Base-by-base conservation (phyloP, 2,797 vertebrate genomes). In the Acestrorhynchus altus region DNA sequence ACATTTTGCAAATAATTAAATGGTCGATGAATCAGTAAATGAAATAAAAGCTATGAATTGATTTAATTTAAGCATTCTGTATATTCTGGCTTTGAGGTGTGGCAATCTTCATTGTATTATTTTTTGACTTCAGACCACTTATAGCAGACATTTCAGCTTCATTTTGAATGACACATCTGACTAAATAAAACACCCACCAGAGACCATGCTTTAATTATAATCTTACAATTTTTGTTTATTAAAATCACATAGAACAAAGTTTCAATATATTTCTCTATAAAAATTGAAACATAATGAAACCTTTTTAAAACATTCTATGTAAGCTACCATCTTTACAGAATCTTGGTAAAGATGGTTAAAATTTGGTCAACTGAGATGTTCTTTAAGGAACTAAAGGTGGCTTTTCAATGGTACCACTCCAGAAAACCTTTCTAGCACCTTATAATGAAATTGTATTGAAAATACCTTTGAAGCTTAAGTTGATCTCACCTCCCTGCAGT, bases 91-190 rank as follows among this genome's bases (percentile, higher is more conserved):
- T 24, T 44, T 44, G 39, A 52, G 49, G 18, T 56, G 44, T 26
- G 42, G 42, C 42, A 66, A 66, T 11, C 42, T 66, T 8, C 20
- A 66, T 66, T 66, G 64, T 47, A 16, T 47, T 47, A 7, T 46
- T 28, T 66, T 42, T 47, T 66, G 64, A 22, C 63, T 65, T 35
- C 63, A 42, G 63, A 46, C 40, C 13, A 47, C 13, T 18, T 4
- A 7, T 61, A 46, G 4, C 12, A 28, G 3, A 8, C 22, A 46
- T 28, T 42, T 66, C 24, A 16, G 42, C 47, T 66, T 46, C 13
- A 18, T 46, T 47, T 18, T 66, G 64, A 42, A 66, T 66, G 24
- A 44, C 20, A 44, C 40, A 12, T 65, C n/a, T 11, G 8, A 39
- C 40, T 65, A 40, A 16, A 13, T 9, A 24, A 39, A 42, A 22